phyloP scores from a whole-genome alignment of 2,888 invertebrate species.

The Phortica magna region DNA sequence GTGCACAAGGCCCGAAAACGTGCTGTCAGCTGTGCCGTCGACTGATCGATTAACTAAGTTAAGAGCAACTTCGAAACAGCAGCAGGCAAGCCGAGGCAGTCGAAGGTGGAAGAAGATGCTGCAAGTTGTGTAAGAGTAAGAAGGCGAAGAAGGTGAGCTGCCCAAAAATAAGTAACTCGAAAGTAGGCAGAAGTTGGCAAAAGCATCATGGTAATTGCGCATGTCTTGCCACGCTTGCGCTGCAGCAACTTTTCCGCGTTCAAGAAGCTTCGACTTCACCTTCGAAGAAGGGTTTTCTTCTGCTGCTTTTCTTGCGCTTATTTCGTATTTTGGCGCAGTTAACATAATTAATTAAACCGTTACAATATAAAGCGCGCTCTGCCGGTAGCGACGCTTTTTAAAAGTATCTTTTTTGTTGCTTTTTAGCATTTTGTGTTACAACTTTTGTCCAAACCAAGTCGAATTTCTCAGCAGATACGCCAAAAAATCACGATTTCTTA shows the following conservation, averaged over 20 bases:
- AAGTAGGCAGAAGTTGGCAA: conserved; percentile 38
- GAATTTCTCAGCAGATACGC: conserved; percentile 23
- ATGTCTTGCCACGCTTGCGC: conserved; percentile 63
- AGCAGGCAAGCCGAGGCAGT: not conserved
- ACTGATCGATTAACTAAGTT: conserved; percentile 69
- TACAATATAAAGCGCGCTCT: conserved; percentile 72
- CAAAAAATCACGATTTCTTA: conserved; percentile 60
- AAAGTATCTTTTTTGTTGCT: not conserved
- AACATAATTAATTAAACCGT: conserved; percentile 78
- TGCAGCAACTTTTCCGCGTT: conserved; percentile 31
- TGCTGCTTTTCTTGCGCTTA: conserved; percentile 37
- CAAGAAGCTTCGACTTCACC: not conserved
- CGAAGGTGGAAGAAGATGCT: not conserved
- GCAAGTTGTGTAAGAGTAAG: not conserved
- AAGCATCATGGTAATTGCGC: conserved; percentile 63
- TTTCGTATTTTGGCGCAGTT: conserved; percentile 50
- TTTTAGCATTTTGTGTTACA: not conserved
- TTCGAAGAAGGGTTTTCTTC: conserved; percentile 17
- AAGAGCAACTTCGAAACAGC: conserved; percentile 41
- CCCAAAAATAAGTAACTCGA: not conserved
- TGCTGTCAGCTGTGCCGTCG: conserved; percentile 20
- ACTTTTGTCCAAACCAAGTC: conserved; percentile 1
- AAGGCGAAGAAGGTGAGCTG: not conserved
- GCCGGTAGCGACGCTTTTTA: not conserved
- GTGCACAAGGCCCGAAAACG: not conserved